Conservation (phyloP, 2,113 vertebrate species). For the Zapus hudsonius region DNA sequence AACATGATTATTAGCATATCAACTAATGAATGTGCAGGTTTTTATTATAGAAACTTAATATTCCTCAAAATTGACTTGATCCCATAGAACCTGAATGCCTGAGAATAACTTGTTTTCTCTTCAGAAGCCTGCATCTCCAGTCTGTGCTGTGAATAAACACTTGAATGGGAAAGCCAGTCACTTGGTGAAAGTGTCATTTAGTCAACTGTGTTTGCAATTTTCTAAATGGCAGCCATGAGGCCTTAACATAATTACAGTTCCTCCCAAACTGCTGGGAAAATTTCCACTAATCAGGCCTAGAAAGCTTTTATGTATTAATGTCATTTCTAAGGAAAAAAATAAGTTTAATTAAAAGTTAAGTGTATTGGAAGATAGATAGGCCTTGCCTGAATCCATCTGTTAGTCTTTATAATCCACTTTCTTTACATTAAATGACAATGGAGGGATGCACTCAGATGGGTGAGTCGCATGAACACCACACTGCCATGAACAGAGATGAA, state of each 20-base stretch:
- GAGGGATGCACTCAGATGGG: background rate
- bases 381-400: background rate
- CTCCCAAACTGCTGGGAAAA: constrained; percentile 20
- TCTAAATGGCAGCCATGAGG: constrained; percentile 45
- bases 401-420: background rate
- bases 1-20: background rate
- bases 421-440: constrained; percentile 44
- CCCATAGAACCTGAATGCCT: background rate
- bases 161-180: background rate
- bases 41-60: background rate
- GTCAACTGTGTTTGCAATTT: constrained; percentile 53
- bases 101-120: background rate
- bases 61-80: background rate
- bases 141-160: background rate
- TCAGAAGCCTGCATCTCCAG: background rate
- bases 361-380: background rate
- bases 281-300: constrained; percentile 27
- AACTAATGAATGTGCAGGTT: background rate
- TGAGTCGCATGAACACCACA: background rate
- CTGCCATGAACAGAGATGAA: background rate
- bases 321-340: constrained; percentile 42
- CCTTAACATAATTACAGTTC: background rate
- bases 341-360: constrained; percentile 64
- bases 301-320: constrained; percentile 39
- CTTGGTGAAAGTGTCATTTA: constrained; percentile 20